These are phyloP conservation scores for Brachionus manjavacas DNA, from an alignment of 1,140 invertebrate species.

Conservation along the genomic window DNA sequence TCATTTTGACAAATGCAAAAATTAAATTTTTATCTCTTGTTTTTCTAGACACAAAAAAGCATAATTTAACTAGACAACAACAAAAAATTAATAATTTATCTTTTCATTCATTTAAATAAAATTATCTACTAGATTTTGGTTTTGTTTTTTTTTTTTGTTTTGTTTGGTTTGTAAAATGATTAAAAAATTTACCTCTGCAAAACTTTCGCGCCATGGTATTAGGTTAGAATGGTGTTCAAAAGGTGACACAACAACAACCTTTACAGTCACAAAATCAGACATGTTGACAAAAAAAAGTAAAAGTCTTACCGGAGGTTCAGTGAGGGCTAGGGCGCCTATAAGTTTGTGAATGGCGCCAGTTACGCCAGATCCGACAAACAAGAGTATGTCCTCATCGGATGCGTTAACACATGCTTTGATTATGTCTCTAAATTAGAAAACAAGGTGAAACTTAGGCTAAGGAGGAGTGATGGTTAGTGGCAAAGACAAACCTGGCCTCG, in stretches of 20 bases:
- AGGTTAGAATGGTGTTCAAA: conserved; percentile 75
- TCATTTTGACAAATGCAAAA: too few species aligned
- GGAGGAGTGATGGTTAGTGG: conserved; percentile 55
- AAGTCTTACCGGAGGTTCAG: background rate
- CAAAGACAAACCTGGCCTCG: conserved; percentile 66
- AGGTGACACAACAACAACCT: conserved; percentile 66
- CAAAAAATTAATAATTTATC: too few species aligned
- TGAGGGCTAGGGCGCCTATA: conserved; percentile 59
- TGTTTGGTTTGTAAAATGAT: too few species aligned
- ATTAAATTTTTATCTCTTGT: too few species aligned
- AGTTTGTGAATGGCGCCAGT: conserved; percentile 70
- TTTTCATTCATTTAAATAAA: too few species aligned
- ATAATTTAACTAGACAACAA: too few species aligned
- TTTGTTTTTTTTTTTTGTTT: too few species aligned
- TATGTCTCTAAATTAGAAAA: conserved; percentile 62
- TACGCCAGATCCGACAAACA: conserved; percentile 71
- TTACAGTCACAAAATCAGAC: background rate
- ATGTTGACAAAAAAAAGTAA: background rate
- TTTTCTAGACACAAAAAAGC: too few species aligned
- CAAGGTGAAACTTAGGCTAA: conserved; percentile 59
- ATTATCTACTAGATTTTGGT: too few species aligned
- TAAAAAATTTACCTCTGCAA: background rate
- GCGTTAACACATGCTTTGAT: conserved; percentile 74
- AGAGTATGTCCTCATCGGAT: conserved; percentile 70
- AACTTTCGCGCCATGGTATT: background rate